Evolutionary conservation across 2,113 vertebrate genomes (phyloP).

Genomic region (Pungitius pungitius): DNA sequence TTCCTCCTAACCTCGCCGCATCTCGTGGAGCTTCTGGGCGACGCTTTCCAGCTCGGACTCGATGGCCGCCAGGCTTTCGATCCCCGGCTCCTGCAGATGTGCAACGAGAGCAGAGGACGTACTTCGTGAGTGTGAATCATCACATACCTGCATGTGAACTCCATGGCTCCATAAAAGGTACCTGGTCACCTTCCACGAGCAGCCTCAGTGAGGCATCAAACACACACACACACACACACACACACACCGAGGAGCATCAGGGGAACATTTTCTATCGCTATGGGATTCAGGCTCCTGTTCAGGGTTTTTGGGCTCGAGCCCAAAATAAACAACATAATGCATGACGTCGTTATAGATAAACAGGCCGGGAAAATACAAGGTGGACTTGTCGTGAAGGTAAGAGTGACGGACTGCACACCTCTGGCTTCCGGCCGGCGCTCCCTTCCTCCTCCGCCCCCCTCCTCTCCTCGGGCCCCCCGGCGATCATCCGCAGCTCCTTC

Average conservation of each 20-base stretch:
- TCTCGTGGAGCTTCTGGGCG: slow-evolving; percentile 89
- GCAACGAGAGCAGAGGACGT: slow-evolving; percentile 24
- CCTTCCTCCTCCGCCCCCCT: slow-evolving; percentile 91
- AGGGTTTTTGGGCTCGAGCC: not conserved
- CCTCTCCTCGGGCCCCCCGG: slow-evolving; percentile 81
- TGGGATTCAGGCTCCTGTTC: not conserved
- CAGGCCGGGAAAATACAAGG: no score
- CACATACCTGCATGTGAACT: not conserved
- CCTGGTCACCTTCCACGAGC: not conserved
- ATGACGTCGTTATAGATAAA: not conserved
- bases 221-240: no score
- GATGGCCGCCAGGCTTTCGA: slow-evolving; percentile 92
- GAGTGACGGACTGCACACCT: slow-evolving; percentile 79
- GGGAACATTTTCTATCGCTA: not conserved
- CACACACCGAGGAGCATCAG: slow-evolving; percentile 7
- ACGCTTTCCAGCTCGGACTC: slow-evolving; percentile 93
- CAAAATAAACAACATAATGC: not conserved
- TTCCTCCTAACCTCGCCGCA: slow-evolving; percentile 78
- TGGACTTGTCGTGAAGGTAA: no score
- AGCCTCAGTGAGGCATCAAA: not conserved
- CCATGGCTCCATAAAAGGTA: slow-evolving; percentile 1
- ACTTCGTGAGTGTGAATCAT: slow-evolving; percentile 6
- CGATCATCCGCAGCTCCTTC: slow-evolving; percentile 81
- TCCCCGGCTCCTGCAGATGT: slow-evolving; percentile 87
- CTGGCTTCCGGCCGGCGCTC: slow-evolving; percentile 88